These are phyloP conservation scores for Thalassoma bifasciatum DNA, from an alignment of 2,113 vertebrate species.

Conservation along the genomic window DNA sequence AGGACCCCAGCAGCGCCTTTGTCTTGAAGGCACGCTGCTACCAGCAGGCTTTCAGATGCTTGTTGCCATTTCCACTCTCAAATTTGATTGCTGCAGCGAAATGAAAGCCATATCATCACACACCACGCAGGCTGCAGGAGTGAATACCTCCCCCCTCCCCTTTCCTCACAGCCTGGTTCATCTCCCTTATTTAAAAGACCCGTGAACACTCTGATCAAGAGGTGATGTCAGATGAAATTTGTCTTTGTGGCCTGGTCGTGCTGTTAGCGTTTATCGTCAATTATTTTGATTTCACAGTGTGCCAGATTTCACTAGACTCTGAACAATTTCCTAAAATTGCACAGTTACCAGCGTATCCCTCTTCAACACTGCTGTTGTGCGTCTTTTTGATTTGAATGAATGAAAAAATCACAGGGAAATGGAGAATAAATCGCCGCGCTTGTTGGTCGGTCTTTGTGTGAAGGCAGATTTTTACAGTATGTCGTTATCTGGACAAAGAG, in stretches of 20 bases:
- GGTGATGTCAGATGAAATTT: slow-evolving; percentile 42
- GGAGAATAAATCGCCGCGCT: slow-evolving; percentile 10
- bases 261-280: slow-evolving; percentile 29
- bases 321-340: slow-evolving; percentile 31
- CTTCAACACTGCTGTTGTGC: slow-evolving; percentile 20
- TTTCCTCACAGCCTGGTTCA: slow-evolving; percentile 46
- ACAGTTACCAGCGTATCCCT: neutral
- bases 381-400: slow-evolving; percentile 24
- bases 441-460: slow-evolving; percentile 31
- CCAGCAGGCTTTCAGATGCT: slow-evolving; percentile 73
- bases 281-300: slow-evolving; percentile 48
- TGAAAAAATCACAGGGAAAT: neutral
- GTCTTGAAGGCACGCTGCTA: slow-evolving; percentile 65
- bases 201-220: slow-evolving; percentile 15
- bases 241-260: slow-evolving; percentile 39
- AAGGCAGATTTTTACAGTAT: neutral
- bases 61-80: slow-evolving; percentile 54
- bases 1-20: slow-evolving; percentile 56
- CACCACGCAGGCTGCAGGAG: slow-evolving; percentile 34
- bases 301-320: slow-evolving; percentile 19
- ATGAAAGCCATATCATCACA: slow-evolving; percentile 69
- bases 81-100: slow-evolving; percentile 76
- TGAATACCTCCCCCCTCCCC: slow-evolving; percentile 31
- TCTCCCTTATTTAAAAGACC: slow-evolving; percentile 38
- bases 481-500: slow-evolving; percentile 46